Conservation (phyloP, 2,888 invertebrate genomes). For the Capitulum mitella region DNA sequence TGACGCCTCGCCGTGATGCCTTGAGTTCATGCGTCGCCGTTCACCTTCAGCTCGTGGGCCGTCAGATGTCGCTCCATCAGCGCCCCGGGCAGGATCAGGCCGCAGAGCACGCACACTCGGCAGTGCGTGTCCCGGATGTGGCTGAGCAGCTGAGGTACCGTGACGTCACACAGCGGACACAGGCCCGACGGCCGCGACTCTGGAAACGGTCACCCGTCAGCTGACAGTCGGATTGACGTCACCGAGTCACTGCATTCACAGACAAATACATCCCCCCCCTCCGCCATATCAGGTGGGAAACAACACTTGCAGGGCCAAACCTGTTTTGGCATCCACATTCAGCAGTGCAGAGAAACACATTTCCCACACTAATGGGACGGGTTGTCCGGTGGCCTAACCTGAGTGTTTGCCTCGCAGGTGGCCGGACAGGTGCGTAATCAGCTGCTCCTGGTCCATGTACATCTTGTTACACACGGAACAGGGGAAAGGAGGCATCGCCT, state of each 20-base stretch:
- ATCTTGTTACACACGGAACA: background rate
- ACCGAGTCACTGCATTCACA: too few relatives aligned
- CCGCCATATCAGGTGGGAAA: too few relatives aligned
- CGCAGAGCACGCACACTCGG: background rate
- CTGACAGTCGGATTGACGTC: too few relatives aligned
- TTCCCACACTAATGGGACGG: too few relatives aligned
- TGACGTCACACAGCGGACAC: background rate
- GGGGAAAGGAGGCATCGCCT: background rate
- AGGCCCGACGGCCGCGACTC: background rate
- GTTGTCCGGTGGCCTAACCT: too few relatives aligned
- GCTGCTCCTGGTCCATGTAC: background rate
- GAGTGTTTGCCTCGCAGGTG: background rate
- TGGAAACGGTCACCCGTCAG: background rate
- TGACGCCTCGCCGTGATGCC: background rate
- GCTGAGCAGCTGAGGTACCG: background rate
- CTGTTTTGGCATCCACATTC: too few relatives aligned
- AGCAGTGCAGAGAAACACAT: too few relatives aligned
- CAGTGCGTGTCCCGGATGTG: constrained; percentile 14
- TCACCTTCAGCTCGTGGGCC: constrained; percentile 5
- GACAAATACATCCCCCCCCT: too few relatives aligned
- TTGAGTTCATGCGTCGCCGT: too few relatives aligned
- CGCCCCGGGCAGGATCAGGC: background rate
- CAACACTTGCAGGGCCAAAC: too few relatives aligned
- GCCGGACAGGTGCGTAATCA: background rate
- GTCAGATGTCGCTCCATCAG: background rate